Conservation (phyloP, 2,113 vertebrate genomes). For the Hemicordylus capensis region DNA sequence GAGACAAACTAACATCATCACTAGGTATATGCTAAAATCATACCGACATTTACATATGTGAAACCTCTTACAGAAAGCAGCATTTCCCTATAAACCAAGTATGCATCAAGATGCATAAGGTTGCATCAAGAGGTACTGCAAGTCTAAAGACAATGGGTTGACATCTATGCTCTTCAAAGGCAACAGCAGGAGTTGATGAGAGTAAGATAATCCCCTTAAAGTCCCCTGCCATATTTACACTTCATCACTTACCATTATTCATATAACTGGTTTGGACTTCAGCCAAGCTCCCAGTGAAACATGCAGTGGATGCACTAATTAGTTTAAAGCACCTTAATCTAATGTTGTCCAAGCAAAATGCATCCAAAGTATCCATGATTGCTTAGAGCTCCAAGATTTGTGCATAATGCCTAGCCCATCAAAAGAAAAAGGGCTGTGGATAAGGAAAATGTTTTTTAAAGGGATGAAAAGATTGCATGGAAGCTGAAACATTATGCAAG, state of each 20-base stretch:
- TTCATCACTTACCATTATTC: neutral
- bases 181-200: neutral
- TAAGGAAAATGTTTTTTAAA: neutral
- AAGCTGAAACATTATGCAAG: neutral
- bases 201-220: neutral
- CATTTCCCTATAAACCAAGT: neutral
- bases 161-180: neutral
- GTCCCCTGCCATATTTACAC: neutral
- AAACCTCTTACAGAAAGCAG: neutral
- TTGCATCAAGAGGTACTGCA: neutral
- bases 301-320: conserved; percentile 16
- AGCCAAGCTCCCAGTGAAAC: conserved; percentile 45
- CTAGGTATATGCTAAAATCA: neutral
- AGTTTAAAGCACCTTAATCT: neutral
- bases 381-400: neutral
- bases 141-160: neutral
- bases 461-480: neutral
- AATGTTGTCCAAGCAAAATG: conserved; percentile 37
- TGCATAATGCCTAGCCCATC: too few species aligned
- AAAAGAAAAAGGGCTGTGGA: neutral
- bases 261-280: neutral
- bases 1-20: neutral
- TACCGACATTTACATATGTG: neutral
- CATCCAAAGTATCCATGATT: neutral
- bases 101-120: neutral